Evolutionary conservation across 2,113 vertebrate species (phyloP), one percentile per base, ranked within the genome.

Genomic region (Lepus europaeus): DNA sequence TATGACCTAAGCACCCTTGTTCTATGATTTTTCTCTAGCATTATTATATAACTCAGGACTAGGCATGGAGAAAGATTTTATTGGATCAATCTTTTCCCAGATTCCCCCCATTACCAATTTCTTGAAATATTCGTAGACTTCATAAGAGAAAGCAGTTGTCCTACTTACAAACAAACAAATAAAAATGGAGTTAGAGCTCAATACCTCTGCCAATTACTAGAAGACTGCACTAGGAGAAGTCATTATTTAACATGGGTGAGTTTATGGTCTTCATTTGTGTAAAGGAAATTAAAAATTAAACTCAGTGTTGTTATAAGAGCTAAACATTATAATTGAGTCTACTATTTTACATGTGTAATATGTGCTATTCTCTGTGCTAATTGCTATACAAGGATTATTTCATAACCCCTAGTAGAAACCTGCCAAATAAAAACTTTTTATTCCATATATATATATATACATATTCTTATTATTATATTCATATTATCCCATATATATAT

Each of bases 21-120:
- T n/a, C 39, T 72, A 16, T 80, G 51, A 80, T 69, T 70, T 90
- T 81, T 59, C 66, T 90, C 33, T 80, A 80, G 64, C 64, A 70
- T 23, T 69, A 36, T 10, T 69, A 56, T 29, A 70, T 56, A 39
- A 9, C 29, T 4, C 29, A 82, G 22, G 13, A 90, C 9, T 36
- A 72, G 9, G 9, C 49, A 3, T 3, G 29, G 29, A 82, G 36
- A 72, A 51, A 33, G 83, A 73, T 51, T n/a, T 23, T 61, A 64
- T 29, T 51, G 31, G 9, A 53, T 25, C 76, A 83, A 64, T 36
- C 16, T 64, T 63, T 91, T 64, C 22, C 13, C 23, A 33, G 14
- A 49, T 33, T 16, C 6, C 31, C 31, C 31, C 4, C 8, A 27
- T 29, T 64, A 83, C 16, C 39, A 91, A 53, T 33, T 81, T 53